A percentile compares a stretch with the other conserved stretches of the same genome.
These are phyloP conservation scores for Brachionus rotundiformis DNA, from an alignment of 1,140 invertebrate genomes.

Conservation along the genomic window DNA sequence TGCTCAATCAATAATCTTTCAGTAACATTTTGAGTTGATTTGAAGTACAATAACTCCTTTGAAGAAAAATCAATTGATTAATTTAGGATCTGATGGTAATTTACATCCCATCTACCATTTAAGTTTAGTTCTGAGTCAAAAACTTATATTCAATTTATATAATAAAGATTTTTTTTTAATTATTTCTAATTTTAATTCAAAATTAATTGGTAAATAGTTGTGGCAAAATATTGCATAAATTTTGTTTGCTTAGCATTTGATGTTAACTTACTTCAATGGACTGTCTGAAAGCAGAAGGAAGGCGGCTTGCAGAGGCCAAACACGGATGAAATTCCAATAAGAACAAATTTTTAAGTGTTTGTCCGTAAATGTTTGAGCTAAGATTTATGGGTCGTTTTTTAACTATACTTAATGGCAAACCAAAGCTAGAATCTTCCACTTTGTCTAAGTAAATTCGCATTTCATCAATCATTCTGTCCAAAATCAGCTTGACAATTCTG, in stretches of 20 bases:
- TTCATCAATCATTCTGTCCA: conserved; percentile 55
- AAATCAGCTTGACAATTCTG: conserved; percentile 58
- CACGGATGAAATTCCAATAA: conserved; percentile 64
- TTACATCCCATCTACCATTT: too few species aligned
- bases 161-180: neutral
- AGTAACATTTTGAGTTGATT: conserved; percentile 57
- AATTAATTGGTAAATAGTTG: too few species aligned
- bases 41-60: conserved; percentile 60
- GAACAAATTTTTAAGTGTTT: conserved; percentile 61
- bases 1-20: conserved; percentile 59
- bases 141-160: too few species aligned
- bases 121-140: too few species aligned
- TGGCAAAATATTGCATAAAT: neutral
- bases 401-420: neutral
- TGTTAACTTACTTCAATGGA: conserved; percentile 55
- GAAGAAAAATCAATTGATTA: too few species aligned
- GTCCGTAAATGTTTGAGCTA: conserved; percentile 54
- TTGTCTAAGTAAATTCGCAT: conserved; percentile 37
- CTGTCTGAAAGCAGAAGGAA: conserved; percentile 60
- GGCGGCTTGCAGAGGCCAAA: conserved; percentile 59
- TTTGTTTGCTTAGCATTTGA: neutral
- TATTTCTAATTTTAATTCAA: too few species aligned
- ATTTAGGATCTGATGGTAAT: neutral
- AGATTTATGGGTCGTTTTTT: conserved; percentile 26
- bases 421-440: conserved; percentile 26